These are phyloP conservation scores for Brachyrhaphis roseni DNA, from an alignment of 2,797 vertebrate species.

Conservation along the genomic window DNA sequence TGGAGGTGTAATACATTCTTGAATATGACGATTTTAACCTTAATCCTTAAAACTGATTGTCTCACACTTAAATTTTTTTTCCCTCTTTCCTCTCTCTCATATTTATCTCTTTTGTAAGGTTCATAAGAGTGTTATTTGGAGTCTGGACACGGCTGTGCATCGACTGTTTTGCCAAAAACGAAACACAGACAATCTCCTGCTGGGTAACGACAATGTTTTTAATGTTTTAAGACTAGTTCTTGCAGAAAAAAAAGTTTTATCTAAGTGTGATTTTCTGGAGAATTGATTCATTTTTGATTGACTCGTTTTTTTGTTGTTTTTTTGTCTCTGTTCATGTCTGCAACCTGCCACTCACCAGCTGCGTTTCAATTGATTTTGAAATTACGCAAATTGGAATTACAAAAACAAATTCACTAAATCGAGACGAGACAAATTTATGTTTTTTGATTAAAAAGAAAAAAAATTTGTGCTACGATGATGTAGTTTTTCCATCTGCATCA, in stretches of 20 bases:
- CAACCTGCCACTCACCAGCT: no score
- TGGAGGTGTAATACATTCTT: constrained; percentile 27
- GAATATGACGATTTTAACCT: constrained; percentile 17
- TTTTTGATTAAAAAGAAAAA: no score
- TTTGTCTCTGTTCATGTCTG: background rate
- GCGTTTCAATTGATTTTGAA: no score
- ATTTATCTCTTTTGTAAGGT: constrained; percentile 78
- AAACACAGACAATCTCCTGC: constrained; percentile 81
- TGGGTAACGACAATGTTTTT: constrained; percentile 79
- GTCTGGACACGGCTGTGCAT: constrained; percentile 83
- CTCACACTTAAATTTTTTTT: constrained; percentile 14
- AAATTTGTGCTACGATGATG: no score
- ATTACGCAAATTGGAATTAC: no score
- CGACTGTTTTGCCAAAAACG: constrained; percentile 83
- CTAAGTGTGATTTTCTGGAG: background rate
- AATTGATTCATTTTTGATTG: background rate
- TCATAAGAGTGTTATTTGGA: constrained; percentile 84
- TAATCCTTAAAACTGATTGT: constrained; percentile 32
- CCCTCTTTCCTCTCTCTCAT: background rate
- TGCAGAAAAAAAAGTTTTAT: constrained; percentile 20
- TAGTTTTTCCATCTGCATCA: no score
- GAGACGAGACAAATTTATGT: no score
- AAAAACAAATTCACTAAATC: no score
- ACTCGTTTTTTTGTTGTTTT: background rate
- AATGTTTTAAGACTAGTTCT: constrained; percentile 19